phyloP scores from a whole-genome alignment of 2,888 invertebrate species.

The Ectobius pallidus region DNA sequence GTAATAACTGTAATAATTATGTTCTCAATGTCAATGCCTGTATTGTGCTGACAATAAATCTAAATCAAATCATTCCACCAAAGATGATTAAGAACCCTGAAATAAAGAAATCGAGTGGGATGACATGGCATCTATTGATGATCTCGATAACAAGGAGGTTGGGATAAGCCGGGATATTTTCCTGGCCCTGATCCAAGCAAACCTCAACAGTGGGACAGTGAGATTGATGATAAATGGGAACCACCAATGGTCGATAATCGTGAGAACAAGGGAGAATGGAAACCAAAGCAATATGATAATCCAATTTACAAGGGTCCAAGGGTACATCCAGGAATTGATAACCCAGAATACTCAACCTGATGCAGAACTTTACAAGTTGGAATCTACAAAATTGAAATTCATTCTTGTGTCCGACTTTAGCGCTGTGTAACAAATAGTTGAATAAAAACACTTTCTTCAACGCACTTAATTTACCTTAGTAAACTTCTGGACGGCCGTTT shows the following conservation, averaged over 20 bases:
- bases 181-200: slow-evolving; percentile 96
- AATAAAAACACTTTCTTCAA: too few species aligned
- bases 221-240: slow-evolving; percentile 99
- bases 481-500: too few species aligned
- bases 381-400: slow-evolving; percentile 59
- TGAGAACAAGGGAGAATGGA: slow-evolving; percentile 99
- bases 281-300: slow-evolving; percentile 98
- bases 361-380: slow-evolving; percentile 83
- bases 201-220: slow-evolving; percentile 99
- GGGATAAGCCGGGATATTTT: slow-evolving; percentile 99
- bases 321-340: slow-evolving; percentile 98
- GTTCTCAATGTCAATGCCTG: too few species aligned
- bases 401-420: too few species aligned
- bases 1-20: too few species aligned
- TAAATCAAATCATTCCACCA: slow-evolving; percentile 93
- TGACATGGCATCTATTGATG: slow-evolving; percentile 90
- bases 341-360: slow-evolving; percentile 95
- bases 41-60: too few species aligned
- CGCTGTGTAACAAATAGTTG: too few species aligned
- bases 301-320: slow-evolving; percentile 96
- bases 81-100: slow-evolving; percentile 98
- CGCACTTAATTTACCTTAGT: background rate
- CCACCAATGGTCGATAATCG: slow-evolving; percentile 99
- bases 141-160: slow-evolving; percentile 96
- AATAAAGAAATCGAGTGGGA: slow-evolving; percentile 99